phyloP scores from a whole-genome alignment of 2,888 invertebrate genomes.

The Pseudococcus viburni region DNA sequence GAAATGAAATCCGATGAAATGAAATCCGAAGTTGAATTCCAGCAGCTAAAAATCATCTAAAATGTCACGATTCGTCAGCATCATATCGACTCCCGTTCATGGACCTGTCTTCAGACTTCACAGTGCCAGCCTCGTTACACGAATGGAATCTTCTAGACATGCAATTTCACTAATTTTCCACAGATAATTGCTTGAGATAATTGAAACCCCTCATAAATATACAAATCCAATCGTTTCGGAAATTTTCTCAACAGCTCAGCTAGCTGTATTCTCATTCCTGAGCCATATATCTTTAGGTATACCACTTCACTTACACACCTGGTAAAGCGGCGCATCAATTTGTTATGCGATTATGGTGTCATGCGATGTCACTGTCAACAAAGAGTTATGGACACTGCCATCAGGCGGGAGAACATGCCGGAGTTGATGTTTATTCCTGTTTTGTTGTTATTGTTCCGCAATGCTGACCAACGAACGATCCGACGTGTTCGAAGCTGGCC shows the following conservation, averaged over 20 bases:
- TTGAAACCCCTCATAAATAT: neutral
- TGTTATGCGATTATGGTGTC: constrained; percentile 65
- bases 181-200: neutral
- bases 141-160: too few relatives aligned
- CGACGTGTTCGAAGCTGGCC: constrained; percentile 60
- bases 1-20: neutral
- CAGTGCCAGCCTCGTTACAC: too few relatives aligned
- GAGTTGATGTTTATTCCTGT: constrained; percentile 65
- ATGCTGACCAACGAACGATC: constrained; percentile 57
- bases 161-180: neutral
- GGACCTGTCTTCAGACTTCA: neutral
- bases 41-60: neutral
- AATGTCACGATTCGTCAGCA: neutral
- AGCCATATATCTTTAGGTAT: constrained; percentile 50
- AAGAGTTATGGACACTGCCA: constrained; percentile 65
- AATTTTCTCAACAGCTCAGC: neutral
- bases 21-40: neutral
- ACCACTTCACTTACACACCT: constrained; percentile 60
- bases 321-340: constrained; percentile 62
- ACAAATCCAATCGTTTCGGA: neutral
- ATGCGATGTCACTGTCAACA: constrained; percentile 66
- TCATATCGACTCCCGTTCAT: neutral
- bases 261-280: neutral
- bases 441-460: constrained; percentile 63
- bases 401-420: constrained; percentile 59